Evolutionary conservation across 2,113 vertebrate species (phyloP), one percentile per base, ranked within the genome.

Genomic region (Ariopsis seemanni): DNA sequence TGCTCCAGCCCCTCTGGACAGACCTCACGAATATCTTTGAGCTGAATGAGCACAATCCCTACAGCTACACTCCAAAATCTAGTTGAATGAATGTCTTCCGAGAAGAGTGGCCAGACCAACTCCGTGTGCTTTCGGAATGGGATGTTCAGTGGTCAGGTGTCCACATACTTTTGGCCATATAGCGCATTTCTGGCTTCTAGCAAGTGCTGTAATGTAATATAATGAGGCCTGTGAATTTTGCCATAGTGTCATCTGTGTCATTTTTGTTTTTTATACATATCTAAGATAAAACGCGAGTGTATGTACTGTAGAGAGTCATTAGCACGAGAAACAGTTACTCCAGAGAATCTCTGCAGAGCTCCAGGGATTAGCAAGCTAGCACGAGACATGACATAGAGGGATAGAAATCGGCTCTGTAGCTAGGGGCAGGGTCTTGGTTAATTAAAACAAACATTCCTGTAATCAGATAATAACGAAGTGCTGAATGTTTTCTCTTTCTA

Each of bases 351-450:
- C 42, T 4, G 42, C 42, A 42, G 42, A 25, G 20, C 72, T 6
- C 72, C 42, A 11, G 72, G 52, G 72, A 75, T 75, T 75, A 75
- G 48, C 48, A 4, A 75, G 72, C 18, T 25, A 75, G 55, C 72
- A 89, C 90, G 50, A 92, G 79, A 52, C 85, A 80, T 84, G 79
- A 52, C 84, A 80, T 84, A 74, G 80, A 72, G 90, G 63, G 34
- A 53, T 67, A 74, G 57, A 83, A 71, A 85, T 25, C 34, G 91
- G 78, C 67, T 75, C 75, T 14, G 75, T 0, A 50, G 82, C 72
- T 83, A 80, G 58, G 25, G 18, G 27, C 2, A 18, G 63, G 53
- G 12, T 15, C 52, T 30, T 27, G n/a, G 20, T n/a, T 27, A 63
- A 82, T 85, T 88, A 83, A 83, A 75, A 67, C 58, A 69, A 80